Conservation (phyloP, 92 coral and sea anemone species). For the Epizoanthus ramosus region DNA sequence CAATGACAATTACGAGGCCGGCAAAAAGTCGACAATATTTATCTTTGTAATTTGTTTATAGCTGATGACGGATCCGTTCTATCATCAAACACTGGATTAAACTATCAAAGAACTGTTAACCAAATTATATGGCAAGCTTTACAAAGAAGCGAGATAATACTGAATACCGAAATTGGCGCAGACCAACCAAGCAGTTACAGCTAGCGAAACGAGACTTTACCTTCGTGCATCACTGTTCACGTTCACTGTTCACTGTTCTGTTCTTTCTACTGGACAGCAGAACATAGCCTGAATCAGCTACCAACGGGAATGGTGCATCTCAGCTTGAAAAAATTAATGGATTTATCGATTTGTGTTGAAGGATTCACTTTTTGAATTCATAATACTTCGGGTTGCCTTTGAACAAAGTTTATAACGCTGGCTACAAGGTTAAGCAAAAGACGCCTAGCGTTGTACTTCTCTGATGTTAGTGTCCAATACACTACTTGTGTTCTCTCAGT, state of each 20-base stretch:
- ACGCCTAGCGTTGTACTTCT: too few species aligned
- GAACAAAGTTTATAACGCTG: background rate
- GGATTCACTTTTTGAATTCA: slow-evolving; percentile 1
- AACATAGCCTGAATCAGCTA: background rate
- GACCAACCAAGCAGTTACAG: background rate
- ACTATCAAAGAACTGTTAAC: slow-evolving; percentile 35
- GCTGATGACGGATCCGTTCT: slow-evolving; percentile 36
- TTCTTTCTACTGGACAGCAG: slow-evolving; percentile 6
- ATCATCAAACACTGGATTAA: slow-evolving; percentile 42
- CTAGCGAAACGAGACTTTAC: background rate
- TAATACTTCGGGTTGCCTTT: background rate
- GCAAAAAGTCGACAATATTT: slow-evolving; percentile 46
- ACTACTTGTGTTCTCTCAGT: background rate
- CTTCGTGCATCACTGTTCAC: background rate
- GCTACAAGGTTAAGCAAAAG: too few species aligned
- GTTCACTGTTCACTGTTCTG: too few species aligned
- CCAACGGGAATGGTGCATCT: background rate
- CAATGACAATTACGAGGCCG: slow-evolving; percentile 35
- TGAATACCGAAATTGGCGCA: background rate
- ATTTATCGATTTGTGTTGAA: background rate
- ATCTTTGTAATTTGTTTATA: slow-evolving; percentile 45
- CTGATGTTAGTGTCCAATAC: background rate
- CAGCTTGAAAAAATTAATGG: background rate
- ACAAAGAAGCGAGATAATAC: background rate
- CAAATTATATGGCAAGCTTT: slow-evolving; percentile 26